phyloP scores from a whole-genome alignment of 2,797 vertebrate species.

The Cynodonichthys magdalenae region DNA sequence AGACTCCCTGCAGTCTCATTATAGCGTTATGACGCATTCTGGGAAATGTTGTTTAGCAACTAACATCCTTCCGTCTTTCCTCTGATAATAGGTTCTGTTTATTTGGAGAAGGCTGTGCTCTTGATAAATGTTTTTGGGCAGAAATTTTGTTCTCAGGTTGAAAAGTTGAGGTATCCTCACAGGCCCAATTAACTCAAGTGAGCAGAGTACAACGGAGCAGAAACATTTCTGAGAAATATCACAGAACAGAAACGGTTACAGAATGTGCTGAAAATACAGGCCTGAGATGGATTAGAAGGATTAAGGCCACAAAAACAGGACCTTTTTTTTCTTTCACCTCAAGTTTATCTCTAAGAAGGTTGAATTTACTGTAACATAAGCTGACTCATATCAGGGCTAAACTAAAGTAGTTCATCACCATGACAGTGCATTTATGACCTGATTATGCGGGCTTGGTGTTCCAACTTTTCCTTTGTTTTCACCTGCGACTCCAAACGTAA shows the following conservation, averaged over 20 bases:
- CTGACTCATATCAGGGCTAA: conserved; percentile 8
- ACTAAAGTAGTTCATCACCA: background rate
- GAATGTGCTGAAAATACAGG: background rate
- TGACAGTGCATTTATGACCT: background rate
- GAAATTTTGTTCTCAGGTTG: conserved; percentile 46
- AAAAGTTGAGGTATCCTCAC: conserved; percentile 22
- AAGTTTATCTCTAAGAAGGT: background rate
- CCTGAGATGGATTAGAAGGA: conserved; percentile 2
- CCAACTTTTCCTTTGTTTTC: background rate
- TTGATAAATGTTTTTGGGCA: conserved; percentile 74
- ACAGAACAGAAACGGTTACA: conserved; percentile 1
- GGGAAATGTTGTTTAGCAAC: conserved; percentile 74
- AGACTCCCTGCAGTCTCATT: conserved; percentile 72
- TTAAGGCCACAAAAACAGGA: background rate
- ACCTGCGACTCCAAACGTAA: background rate
- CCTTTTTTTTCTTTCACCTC: conserved; percentile 2
- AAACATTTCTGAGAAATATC: conserved; percentile 24
- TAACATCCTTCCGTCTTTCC: conserved; percentile 78
- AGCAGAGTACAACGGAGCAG: conserved; percentile 1
- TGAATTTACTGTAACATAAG: background rate
- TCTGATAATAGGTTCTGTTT: conserved; percentile 83
- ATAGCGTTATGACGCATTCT: conserved; percentile 52
- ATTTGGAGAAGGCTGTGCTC: conserved; percentile 77
- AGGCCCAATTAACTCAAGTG: conserved; percentile 36
- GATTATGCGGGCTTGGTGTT: background rate